Evolutionary conservation across 2,113 vertebrate genomes (phyloP).

Genomic region (Myodes glareolus): DNA sequence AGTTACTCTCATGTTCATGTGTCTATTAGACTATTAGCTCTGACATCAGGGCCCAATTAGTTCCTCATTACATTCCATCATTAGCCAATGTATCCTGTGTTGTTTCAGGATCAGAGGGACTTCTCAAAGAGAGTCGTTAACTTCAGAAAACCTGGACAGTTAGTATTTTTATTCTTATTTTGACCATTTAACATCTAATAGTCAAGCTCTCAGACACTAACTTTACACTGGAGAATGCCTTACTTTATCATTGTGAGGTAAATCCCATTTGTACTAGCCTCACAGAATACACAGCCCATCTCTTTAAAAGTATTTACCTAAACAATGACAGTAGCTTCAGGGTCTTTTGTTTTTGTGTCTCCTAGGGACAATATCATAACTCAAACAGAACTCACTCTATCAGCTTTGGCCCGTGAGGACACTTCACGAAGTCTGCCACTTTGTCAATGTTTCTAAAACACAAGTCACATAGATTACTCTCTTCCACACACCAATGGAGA

Average conservation of each 20-base stretch:
- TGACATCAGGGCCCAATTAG: not conserved
- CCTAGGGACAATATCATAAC: not conserved
- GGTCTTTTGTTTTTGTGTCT: not conserved
- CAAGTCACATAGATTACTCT: not conserved
- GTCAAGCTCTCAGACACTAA: not conserved
- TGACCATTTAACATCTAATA: not conserved
- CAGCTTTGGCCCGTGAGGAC: not conserved
- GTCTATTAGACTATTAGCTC: not conserved
- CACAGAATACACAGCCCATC: not conserved
- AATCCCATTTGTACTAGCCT: not conserved
- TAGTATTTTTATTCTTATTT: not conserved
- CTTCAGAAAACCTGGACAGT: not conserved
- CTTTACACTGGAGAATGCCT: not conserved
- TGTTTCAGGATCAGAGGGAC: not conserved
- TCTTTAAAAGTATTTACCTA: slow-evolving; percentile 18
- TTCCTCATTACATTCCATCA: not conserved
- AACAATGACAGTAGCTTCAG: not conserved
- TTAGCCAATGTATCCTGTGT: not conserved
- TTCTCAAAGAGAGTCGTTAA: not conserved
- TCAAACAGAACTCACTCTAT: not conserved
- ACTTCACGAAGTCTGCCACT: rapidly evolving
- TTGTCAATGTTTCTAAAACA: not conserved
- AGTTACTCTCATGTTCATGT: not conserved
- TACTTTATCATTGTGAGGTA: not conserved
- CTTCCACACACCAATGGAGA: rapidly evolving